Percentiles rank a stretch among this genome's conserved stretches.
Conservation (phyloP, 2,797 vertebrate species). For the Poeciliopsis turneri region DNA sequence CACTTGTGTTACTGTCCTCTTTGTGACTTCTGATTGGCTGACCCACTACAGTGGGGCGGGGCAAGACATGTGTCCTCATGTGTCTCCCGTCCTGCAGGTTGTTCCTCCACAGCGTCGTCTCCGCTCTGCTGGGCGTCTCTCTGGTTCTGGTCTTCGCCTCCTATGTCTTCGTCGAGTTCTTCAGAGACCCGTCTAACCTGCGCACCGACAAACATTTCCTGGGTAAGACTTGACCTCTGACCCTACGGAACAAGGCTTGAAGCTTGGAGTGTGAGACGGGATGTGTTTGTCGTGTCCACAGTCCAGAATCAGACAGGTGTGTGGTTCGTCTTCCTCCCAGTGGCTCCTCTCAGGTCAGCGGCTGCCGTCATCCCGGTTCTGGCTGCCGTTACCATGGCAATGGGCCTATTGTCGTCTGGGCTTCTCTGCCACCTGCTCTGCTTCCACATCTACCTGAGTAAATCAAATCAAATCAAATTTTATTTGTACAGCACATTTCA, state of each 20-base stretch:
- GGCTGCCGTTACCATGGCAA: conserved; percentile 85
- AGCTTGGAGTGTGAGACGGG: not conserved
- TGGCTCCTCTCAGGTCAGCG: conserved; percentile 54
- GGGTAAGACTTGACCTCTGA: conserved; percentile 44
- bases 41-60: not conserved
- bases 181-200: conserved; percentile 87
- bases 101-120: conserved; percentile 92
- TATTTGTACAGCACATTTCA: too few species aligned
- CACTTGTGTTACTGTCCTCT: not conserved
- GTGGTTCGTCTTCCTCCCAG: conserved; percentile 92
- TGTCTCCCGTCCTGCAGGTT: conserved; percentile 77
- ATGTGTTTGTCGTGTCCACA: conserved; percentile 46
- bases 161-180: conserved; percentile 91
- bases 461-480: too few species aligned
- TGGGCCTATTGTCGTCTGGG: conserved; percentile 85
- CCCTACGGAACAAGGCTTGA: not conserved
- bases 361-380: conserved; percentile 79
- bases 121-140: conserved; percentile 88
- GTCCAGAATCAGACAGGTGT: conserved; percentile 86
- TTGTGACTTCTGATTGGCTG: not conserved
- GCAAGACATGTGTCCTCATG: not conserved
- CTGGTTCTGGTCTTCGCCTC: conserved; percentile 86
- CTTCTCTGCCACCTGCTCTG: conserved; percentile 90
- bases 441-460: conserved; percentile 97
- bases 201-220: conserved; percentile 77